Evolutionary conservation across 1,140 invertebrate genomes (phyloP).

Genomic region (Rhagoletis pomonella): DNA sequence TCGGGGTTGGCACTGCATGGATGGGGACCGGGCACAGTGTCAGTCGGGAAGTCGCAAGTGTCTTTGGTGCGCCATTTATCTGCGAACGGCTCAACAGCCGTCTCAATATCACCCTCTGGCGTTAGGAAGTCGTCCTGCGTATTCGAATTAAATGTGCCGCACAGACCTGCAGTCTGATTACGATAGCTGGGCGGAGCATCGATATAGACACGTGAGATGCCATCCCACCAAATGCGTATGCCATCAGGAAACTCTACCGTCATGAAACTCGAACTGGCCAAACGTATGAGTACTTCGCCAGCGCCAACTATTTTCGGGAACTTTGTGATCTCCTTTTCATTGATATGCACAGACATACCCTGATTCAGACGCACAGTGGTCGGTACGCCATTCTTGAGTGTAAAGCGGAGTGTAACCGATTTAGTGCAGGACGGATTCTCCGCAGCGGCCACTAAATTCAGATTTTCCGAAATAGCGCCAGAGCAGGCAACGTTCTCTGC

Average conservation of each 20-base stretch:
- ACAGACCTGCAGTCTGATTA: slow-evolving; percentile 85
- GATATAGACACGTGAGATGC: slow-evolving; percentile 85
- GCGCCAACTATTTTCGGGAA: slow-evolving; percentile 79
- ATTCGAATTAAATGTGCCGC: slow-evolving; percentile 91
- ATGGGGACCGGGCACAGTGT: slow-evolving; percentile 76
- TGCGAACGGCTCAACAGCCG: slow-evolving; percentile 84
- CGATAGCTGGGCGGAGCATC: slow-evolving; percentile 84
- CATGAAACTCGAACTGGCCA: slow-evolving; percentile 85
- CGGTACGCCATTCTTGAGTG: slow-evolving; percentile 73
- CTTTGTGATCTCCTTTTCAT: slow-evolving; percentile 81
- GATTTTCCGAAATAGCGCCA: slow-evolving; percentile 83
- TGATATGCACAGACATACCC: slow-evolving; percentile 80
- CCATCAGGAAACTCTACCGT: slow-evolving; percentile 83
- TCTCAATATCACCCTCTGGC: slow-evolving; percentile 87
- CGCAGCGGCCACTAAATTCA: slow-evolving; percentile 78
- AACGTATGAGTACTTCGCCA: slow-evolving; percentile 78
- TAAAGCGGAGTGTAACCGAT: slow-evolving; percentile 79
- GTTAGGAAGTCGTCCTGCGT: slow-evolving; percentile 93
- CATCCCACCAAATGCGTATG: slow-evolving; percentile 89
- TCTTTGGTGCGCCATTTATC: slow-evolving; percentile 92
- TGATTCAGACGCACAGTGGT: slow-evolving; percentile 82
- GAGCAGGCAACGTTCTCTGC: slow-evolving; percentile 89
- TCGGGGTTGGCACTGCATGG: slow-evolving; percentile 84
- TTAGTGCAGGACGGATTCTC: slow-evolving; percentile 88
- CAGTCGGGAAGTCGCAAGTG: slow-evolving; percentile 79